Evolutionary conservation across 2,888 invertebrate genomes (phyloP).

Genomic region (Temnothorax unifasciatus): DNA sequence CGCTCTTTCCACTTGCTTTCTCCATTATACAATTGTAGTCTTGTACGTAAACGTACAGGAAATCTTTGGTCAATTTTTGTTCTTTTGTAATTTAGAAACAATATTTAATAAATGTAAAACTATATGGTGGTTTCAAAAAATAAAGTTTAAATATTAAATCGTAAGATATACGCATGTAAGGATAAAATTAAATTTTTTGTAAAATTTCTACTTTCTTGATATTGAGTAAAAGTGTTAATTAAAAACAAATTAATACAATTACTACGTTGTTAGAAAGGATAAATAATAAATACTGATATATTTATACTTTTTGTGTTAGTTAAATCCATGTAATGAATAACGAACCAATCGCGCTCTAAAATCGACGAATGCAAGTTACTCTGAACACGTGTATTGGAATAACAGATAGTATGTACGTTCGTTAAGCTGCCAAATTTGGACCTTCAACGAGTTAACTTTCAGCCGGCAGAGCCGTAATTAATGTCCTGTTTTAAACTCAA

Average conservation of each 20-base stretch:
- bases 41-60: background rate
- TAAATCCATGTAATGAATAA: background rate
- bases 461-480: conserved; percentile 28
- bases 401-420: conserved; percentile 5
- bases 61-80: conserved; percentile 7
- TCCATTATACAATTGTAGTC: conserved; percentile 21
- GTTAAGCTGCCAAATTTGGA: conserved; percentile 40
- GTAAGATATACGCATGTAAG: background rate
- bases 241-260: background rate
- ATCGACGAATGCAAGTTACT: background rate
- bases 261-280: background rate
- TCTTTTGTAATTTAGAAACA: background rate
- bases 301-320: background rate
- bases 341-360: background rate
- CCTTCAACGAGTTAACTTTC: conserved; percentile 60
- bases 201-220: background rate
- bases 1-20: conserved; percentile 25
- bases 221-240: background rate
- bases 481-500: background rate
- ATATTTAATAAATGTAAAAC: background rate
- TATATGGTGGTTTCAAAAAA: background rate
- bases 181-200: background rate
- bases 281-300: background rate
- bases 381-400: conserved; percentile 20
- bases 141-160: background rate